These are phyloP conservation scores for Crossocerus cetratus DNA, from an alignment of 2,888 invertebrate species.

Conservation along the genomic window DNA sequence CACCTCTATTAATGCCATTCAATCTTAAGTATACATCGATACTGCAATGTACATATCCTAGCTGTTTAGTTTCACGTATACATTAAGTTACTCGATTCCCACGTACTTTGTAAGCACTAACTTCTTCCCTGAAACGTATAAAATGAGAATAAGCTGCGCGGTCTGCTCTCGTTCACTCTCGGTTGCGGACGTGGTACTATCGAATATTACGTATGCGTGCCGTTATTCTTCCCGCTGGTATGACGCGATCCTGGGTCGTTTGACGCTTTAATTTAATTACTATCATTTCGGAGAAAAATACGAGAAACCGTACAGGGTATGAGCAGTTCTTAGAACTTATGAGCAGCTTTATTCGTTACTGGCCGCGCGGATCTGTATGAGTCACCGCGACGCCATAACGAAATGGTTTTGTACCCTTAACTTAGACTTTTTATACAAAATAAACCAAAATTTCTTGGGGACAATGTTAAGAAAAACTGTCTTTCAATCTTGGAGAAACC, in stretches of 20 bases:
- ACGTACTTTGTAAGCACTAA: not conserved
- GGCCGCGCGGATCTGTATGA: slow-evolving; percentile 30
- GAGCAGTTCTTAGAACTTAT: slow-evolving; percentile 41
- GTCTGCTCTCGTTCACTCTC: not conserved
- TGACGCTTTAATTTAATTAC: slow-evolving; percentile 30
- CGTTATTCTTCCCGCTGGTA: not conserved
- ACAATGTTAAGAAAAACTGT: not conserved
- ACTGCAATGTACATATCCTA: slow-evolving; percentile 6
- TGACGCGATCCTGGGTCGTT: slow-evolving; percentile 21
- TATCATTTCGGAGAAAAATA: slow-evolving; percentile 11
- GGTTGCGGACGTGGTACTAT: not conserved
- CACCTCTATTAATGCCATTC: no score
- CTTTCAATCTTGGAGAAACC: not conserved
- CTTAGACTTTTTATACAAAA: slow-evolving; percentile 3
- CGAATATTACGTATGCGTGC: not conserved
- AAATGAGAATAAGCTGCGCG: no score
- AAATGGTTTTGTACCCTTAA: slow-evolving; percentile 14
- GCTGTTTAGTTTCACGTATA: slow-evolving; percentile 11
- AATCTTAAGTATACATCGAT: slow-evolving; percentile 4
- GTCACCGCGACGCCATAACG: slow-evolving; percentile 42
- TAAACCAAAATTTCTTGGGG: not conserved
- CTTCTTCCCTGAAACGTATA: no score
- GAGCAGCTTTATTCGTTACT: slow-evolving; percentile 20
- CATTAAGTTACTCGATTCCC: slow-evolving; percentile 24
- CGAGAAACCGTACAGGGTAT: slow-evolving; percentile 29